These are phyloP conservation scores for Psittacula derbiana DNA, from an alignment of 2,797 vertebrate species.

Conservation along the genomic window DNA sequence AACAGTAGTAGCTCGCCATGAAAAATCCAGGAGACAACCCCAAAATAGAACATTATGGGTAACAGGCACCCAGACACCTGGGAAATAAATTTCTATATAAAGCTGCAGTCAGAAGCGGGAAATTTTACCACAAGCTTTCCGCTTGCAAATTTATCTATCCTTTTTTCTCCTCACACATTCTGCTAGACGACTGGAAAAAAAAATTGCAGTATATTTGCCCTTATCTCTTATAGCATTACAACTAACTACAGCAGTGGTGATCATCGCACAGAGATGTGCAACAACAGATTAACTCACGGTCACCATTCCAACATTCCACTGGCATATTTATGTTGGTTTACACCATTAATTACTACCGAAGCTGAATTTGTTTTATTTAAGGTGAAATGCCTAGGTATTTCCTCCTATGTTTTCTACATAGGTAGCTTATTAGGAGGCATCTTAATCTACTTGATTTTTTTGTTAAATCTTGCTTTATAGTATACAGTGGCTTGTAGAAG, in stretches of 20 bases:
- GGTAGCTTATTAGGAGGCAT: background rate
- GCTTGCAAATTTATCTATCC: background rate
- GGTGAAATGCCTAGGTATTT: background rate
- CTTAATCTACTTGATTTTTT: background rate
- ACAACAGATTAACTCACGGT: background rate
- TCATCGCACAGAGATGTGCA: background rate
- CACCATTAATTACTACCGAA: background rate
- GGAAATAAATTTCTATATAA: background rate
- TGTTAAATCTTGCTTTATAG: background rate
- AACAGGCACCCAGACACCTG: background rate
- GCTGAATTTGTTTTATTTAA: background rate
- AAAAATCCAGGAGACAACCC: background rate
- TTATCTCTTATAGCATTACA: background rate
- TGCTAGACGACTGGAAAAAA: background rate
- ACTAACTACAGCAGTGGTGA: background rate
- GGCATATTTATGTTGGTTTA: background rate
- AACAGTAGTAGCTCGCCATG: background rate
- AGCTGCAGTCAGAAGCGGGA: background rate
- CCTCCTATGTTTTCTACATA: background rate
- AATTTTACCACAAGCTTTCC: background rate
- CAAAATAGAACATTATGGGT: background rate
- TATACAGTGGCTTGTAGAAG: background rate
- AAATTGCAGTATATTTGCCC: background rate
- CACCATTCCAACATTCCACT: background rate
- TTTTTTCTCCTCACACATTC: background rate